Evolutionary conservation across 2,888 invertebrate genomes (phyloP).

Genomic region (Dryobota labecula): DNA sequence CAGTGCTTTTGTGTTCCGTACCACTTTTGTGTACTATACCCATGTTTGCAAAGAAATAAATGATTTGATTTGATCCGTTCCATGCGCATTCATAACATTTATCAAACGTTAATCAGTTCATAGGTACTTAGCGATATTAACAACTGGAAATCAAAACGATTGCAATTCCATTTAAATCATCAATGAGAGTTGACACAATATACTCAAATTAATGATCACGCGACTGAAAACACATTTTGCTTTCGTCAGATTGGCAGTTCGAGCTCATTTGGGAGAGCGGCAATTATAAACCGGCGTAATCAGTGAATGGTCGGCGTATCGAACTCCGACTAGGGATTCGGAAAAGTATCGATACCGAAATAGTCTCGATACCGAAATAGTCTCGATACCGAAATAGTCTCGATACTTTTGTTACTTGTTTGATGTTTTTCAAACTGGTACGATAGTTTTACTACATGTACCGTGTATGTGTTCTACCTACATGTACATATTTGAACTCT

Average conservation of each 20-base stretch:
- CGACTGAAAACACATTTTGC: conserved; percentile 85
- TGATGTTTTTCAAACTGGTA: neutral
- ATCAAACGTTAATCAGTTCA: conserved; percentile 55
- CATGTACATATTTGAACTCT: neutral
- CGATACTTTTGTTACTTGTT: conserved; percentile 2
- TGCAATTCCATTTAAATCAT: conserved; percentile 79
- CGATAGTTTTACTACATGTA: neutral
- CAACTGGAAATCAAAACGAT: conserved; percentile 64
- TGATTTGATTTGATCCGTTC: too few species aligned
- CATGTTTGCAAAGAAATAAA: too few species aligned
- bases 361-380: too few species aligned
- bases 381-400: neutral
- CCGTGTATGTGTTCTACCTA: neutral
- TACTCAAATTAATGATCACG: conserved; percentile 88
- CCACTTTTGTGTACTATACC: too few species aligned
- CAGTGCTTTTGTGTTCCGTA: conserved; percentile 3
- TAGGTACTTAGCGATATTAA: conserved; percentile 65
- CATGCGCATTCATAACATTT: conserved; percentile 15
- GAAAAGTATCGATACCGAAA: too few species aligned
- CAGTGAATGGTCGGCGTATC: conserved; percentile 78
- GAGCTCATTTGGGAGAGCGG: conserved; percentile 86
- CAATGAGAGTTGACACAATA: conserved; percentile 85
- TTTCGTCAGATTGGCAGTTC: conserved; percentile 81
- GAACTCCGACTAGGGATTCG: conserved; percentile 62
- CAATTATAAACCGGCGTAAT: conserved; percentile 88